These are phyloP conservation scores for Shargacucullia verbasci DNA, from an alignment of 2,888 invertebrate species.

Conservation along the genomic window DNA sequence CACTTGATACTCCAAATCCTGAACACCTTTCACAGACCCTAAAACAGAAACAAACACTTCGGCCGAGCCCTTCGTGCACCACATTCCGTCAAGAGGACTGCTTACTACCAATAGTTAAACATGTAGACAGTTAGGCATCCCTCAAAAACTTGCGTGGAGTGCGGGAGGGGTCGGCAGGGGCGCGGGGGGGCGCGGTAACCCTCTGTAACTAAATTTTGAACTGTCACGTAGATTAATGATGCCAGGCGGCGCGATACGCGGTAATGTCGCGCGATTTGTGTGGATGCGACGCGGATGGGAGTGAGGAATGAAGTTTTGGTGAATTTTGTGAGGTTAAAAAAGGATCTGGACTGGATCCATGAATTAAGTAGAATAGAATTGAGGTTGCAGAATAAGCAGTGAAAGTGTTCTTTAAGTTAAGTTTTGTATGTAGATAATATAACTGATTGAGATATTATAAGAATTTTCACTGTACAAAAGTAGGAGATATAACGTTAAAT, in stretches of 20 bases:
- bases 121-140: conserved; percentile 68
- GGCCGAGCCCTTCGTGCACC: conserved; percentile 10
- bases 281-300: conserved; percentile 71
- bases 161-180: conserved; percentile 50
- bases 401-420: no score
- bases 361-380: no score
- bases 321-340: background rate
- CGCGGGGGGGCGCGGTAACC: conserved; percentile 69
- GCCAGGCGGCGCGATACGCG: conserved; percentile 89
- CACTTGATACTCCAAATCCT: no score
- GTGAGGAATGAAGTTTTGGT: background rate
- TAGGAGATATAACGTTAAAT: no score
- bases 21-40: no score
- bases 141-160: conserved; percentile 79
- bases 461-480: no score
- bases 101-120: conserved; percentile 40
- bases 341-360: no score
- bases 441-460: no score
- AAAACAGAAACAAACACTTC: conserved; percentile 16
- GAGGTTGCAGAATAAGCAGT: no score
- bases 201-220: conserved; percentile 90
- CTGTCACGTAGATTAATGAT: conserved; percentile 90
- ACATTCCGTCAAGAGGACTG: conserved; percentile 25
- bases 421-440: no score
- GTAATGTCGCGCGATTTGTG: conserved; percentile 81